Evolutionary conservation across 2,797 vertebrate species (phyloP).

Genomic region (Tokudaia muenninki): DNA sequence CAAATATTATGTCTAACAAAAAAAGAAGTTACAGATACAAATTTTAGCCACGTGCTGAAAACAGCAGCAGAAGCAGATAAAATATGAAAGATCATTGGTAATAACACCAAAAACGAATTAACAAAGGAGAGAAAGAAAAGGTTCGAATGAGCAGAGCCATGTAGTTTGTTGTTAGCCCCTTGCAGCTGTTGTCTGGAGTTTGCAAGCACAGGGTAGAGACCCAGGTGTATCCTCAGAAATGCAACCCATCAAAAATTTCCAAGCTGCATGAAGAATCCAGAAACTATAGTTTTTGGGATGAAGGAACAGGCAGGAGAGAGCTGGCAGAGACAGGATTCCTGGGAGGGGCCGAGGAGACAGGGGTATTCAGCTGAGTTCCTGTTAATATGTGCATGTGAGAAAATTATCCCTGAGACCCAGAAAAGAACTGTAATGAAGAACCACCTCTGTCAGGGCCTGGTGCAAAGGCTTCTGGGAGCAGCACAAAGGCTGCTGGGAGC

Average conservation of each 20-base stretch:
- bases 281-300: too few relatives aligned
- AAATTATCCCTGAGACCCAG: not conserved
- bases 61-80: not conserved
- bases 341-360: accelerated
- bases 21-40: not conserved
- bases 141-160: accelerated
- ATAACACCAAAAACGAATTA: not conserved
- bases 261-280: not conserved
- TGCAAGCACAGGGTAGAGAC: too few relatives aligned
- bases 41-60: not conserved
- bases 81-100: not conserved
- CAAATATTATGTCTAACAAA: not conserved
- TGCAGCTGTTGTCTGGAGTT: not conserved
- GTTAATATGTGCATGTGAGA: accelerated
- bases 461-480: too few relatives aligned
- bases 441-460: accelerated
- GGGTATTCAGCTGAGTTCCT: too few relatives aligned
- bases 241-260: accelerated
- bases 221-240: too few relatives aligned
- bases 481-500: accelerated
- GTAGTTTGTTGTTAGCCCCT: not conserved
- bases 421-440: not conserved
- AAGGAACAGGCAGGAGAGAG: not conserved
- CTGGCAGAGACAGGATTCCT: not conserved
- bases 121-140: not conserved